Conservation (phyloP, 1,140 invertebrate genomes). For the Thrips palmi region DNA sequence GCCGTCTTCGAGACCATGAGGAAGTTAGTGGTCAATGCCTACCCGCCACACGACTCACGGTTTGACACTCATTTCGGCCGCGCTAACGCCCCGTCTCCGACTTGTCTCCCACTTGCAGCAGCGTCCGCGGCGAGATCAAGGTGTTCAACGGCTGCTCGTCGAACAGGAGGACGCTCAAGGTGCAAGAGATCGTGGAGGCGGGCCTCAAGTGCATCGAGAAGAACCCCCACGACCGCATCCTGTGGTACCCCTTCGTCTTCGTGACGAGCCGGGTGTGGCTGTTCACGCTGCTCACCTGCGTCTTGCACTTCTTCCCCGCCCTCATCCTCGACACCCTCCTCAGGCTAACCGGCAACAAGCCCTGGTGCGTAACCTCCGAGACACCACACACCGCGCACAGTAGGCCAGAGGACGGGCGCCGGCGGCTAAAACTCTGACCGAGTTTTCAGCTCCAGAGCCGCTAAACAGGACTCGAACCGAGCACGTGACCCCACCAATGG, state of each 20-base stretch:
- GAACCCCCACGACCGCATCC: constrained; percentile 26
- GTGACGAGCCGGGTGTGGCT: constrained; percentile 1
- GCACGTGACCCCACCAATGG: no score
- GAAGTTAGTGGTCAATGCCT: constrained; percentile 10
- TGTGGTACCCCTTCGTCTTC: constrained; percentile 31
- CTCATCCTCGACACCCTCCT: constrained; percentile 28
- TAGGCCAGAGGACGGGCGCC: no score
- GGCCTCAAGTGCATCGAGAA: constrained; percentile 18
- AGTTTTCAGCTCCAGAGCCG: no score
- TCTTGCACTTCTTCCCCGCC: constrained; percentile 37
- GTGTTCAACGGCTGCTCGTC: constrained; percentile 42
- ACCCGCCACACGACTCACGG: neutral
- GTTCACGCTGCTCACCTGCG: constrained; percentile 15
- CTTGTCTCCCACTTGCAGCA: no score
- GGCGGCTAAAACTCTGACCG: no score
- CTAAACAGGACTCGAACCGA: no score
- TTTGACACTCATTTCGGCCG: neutral
- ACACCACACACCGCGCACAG: no score
- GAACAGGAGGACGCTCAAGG: constrained; percentile 36
- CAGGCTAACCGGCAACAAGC: constrained; percentile 24
- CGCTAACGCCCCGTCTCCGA: no score
- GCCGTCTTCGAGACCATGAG: constrained; percentile 25
- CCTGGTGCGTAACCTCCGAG: constrained; percentile 27
- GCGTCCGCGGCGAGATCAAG: constrained; percentile 20
- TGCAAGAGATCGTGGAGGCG: constrained; percentile 29